A percentile compares a stretch with the other conserved stretches of the same genome.
Evolutionary conservation across 2,113 vertebrate species (phyloP).

Genomic region (Anhinga rufa): DNA sequence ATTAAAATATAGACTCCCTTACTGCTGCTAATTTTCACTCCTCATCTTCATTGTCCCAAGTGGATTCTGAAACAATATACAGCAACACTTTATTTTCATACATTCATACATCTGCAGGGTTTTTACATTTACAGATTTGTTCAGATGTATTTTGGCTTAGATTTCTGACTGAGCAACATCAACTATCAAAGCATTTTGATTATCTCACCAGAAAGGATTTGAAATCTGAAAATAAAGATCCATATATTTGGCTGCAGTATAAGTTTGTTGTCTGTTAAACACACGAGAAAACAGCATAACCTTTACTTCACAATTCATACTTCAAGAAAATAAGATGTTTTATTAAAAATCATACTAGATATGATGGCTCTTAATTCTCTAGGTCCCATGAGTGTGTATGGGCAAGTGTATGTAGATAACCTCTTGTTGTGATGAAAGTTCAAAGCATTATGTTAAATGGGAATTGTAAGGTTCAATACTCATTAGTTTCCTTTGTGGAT

Average conservation of each 20-base stretch:
- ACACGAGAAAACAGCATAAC: neutral
- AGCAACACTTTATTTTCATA: neutral
- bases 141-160: neutral
- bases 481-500: neutral
- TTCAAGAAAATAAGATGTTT: neutral
- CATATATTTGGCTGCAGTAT: neutral
- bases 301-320: neutral
- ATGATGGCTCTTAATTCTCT: neutral
- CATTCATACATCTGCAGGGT: neutral
- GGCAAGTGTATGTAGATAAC: neutral
- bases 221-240: neutral
- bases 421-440: neutral
- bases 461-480: neutral
- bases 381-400: neutral
- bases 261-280: neutral
- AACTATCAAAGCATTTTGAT: neutral
- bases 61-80: neutral
- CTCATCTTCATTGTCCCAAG: neutral
- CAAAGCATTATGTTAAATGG: neutral
- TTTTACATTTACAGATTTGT: neutral
- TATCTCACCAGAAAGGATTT: neutral
- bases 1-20: neutral
- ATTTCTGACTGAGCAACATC: neutral
- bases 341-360: neutral
- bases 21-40: neutral